Evolutionary conservation across 2,113 vertebrate genomes (phyloP).

Genomic region (Dicaeum eximium): DNA sequence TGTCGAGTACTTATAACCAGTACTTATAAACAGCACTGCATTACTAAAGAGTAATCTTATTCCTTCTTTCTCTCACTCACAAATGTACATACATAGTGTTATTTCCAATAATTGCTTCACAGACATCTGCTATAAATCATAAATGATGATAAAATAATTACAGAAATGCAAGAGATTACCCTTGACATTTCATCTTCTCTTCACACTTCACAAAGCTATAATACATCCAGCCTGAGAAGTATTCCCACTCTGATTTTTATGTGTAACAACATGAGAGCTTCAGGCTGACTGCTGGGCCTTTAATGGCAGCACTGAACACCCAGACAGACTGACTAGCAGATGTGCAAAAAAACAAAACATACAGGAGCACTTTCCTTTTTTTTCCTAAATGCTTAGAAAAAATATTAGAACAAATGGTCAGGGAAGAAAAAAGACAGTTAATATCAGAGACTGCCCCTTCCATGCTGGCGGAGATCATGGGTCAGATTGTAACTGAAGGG

Average conservation of each 20-base stretch:
- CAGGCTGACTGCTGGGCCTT: background rate
- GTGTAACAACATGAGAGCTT: background rate
- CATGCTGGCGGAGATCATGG: background rate
- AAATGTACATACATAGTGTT: background rate
- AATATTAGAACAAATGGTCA: background rate
- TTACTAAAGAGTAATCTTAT: background rate
- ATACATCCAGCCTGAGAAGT: background rate
- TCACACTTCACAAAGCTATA: background rate
- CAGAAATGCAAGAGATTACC: background rate
- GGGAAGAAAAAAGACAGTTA: background rate
- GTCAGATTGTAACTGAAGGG: background rate
- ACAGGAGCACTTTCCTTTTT: background rate
- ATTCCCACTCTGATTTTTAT: background rate
- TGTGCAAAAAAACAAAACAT: background rate
- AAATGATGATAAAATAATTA: conserved; percentile 43
- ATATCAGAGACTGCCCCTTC: background rate
- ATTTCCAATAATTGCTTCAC: conserved; percentile 3
- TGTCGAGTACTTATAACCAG: background rate
- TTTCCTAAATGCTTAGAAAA: background rate
- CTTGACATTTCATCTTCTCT: conserved; percentile 26
- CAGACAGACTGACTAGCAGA: background rate
- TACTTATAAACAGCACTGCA: background rate
- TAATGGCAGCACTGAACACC: background rate
- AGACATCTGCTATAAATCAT: conserved; percentile 17
- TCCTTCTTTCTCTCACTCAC: background rate